phyloP scores from a whole-genome alignment of 2,113 vertebrate species.

The Empidonax traillii region DNA sequence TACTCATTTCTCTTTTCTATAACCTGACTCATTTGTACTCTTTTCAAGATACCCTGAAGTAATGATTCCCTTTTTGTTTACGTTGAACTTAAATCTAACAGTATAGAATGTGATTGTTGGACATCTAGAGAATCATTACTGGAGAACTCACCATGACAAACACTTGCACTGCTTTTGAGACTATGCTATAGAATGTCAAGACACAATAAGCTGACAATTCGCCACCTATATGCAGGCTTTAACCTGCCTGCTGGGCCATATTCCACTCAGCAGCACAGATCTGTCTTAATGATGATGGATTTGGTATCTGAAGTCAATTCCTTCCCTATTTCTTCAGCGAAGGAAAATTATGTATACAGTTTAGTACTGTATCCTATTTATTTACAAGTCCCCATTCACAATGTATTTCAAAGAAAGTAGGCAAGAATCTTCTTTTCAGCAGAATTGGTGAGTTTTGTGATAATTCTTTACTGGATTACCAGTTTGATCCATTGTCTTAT shows the following conservation, averaged over 20 bases:
- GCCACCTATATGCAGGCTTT: neutral
- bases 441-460: neutral
- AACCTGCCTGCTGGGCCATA: neutral
- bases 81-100: neutral
- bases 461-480: neutral
- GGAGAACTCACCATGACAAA: neutral
- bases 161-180: neutral
- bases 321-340: neutral
- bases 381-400: neutral
- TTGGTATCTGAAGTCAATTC: neutral
- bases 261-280: neutral
- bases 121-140: neutral
- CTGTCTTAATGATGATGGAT: neutral
- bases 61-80: neutral
- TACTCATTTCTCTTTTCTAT: neutral
- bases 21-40: neutral
- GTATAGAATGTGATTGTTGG: neutral
- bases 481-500: neutral
- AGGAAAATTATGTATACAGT: neutral
- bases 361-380: neutral
- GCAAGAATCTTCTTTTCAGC: neutral
- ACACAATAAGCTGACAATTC: fast-evolving
- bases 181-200: neutral
- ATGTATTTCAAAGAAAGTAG: neutral
- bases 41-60: neutral